Percentiles rank a stretch among this genome's conserved stretches.
Evolutionary conservation across 2,113 vertebrate genomes (phyloP).

Genomic region (Barnardius zonarius): DNA sequence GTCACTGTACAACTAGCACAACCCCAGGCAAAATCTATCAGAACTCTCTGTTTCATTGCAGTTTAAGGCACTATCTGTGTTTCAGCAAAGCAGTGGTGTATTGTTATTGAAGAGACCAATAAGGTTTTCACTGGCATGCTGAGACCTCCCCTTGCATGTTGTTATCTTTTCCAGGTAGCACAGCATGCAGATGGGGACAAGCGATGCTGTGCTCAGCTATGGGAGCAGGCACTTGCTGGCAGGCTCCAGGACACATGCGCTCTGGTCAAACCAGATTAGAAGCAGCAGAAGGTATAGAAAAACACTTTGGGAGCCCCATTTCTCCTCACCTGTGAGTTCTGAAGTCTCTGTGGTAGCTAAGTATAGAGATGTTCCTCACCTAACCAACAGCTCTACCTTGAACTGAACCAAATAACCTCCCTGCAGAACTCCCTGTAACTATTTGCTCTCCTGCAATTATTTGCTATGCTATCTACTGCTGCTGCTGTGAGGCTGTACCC

Average conservation of each 20-base stretch:
- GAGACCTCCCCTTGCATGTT: too few species aligned
- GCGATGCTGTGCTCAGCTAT: accelerated
- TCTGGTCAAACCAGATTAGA: background rate
- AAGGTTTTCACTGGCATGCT: background rate
- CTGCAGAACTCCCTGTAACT: accelerated
- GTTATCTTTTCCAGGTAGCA: background rate
- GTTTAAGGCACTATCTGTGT: background rate
- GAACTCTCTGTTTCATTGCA: accelerated
- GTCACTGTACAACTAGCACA: accelerated
- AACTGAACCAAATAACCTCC: background rate
- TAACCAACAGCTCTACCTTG: background rate
- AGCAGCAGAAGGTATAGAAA: background rate
- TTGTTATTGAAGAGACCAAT: background rate
- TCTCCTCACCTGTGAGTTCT: background rate
- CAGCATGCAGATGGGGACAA: background rate
- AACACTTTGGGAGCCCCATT: background rate
- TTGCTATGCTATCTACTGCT: background rate
- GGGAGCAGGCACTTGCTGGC: background rate
- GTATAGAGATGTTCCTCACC: background rate
- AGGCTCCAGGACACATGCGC: background rate
- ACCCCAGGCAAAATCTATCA: accelerated
- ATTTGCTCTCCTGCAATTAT: background rate
- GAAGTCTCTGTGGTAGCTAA: background rate
- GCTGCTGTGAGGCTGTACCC: background rate
- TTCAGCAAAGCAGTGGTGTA: background rate